phyloP scores from a whole-genome alignment of 2,797 vertebrate genomes.

The Alauda arvensis region DNA sequence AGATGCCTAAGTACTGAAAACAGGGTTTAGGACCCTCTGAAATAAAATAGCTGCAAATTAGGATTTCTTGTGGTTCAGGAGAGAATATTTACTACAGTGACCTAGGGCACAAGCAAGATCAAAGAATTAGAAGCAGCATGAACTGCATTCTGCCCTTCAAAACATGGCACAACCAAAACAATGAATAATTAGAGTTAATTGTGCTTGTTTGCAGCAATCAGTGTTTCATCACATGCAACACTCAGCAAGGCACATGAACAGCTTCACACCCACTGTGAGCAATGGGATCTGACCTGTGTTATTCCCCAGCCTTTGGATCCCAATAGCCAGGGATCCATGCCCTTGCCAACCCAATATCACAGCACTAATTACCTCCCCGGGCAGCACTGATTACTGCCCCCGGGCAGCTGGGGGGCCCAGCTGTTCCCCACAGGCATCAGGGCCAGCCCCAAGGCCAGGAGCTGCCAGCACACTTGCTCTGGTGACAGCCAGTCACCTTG shows the following conservation, averaged over 20 bases:
- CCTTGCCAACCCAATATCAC: background rate
- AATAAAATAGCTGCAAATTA: background rate
- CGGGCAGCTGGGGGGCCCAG: background rate
- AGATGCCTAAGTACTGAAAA: background rate
- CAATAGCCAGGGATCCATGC: background rate
- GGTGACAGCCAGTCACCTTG: background rate
- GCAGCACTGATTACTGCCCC: background rate
- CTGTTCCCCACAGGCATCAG: accelerated
- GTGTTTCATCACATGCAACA: background rate
- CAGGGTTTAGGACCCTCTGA: background rate
- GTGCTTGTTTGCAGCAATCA: background rate
- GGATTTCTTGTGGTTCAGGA: background rate
- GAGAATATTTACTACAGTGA: background rate
- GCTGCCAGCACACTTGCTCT: background rate
- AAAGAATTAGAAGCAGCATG: slow-evolving; percentile 35
- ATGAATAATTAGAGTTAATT: background rate
- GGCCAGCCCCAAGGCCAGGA: too few relatives aligned
- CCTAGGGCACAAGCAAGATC: background rate
- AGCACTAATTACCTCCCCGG: accelerated
- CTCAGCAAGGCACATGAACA: accelerated
- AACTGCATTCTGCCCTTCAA: background rate
- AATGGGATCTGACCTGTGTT: background rate
- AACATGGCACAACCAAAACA: background rate
- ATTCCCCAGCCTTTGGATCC: background rate
- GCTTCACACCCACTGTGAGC: background rate